Evolutionary conservation across 2,888 invertebrate genomes (phyloP).

Genomic region (Corbicula japonica): DNA sequence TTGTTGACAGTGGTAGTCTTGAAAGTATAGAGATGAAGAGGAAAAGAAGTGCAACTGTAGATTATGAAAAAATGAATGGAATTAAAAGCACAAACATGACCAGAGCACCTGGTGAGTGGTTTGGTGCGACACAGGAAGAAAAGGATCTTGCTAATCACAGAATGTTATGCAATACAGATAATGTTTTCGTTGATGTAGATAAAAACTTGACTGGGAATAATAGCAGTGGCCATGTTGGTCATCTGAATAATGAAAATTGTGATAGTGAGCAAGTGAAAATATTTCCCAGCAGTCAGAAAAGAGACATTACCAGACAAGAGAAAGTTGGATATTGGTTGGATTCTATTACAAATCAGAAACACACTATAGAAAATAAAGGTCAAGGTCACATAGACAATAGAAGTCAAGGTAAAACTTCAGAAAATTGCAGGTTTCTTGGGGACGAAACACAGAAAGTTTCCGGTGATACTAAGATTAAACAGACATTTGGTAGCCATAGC

Average conservation of each 20-base stretch:
- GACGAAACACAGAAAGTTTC: too few species aligned
- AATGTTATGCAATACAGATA: slow-evolving; percentile 6
- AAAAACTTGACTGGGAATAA: too few species aligned
- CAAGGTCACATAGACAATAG: not conserved
- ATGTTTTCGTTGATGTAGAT: not conserved
- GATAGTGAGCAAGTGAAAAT: slow-evolving; percentile 41
- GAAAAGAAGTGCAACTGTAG: slow-evolving; percentile 2
- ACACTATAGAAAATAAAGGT: not conserved
- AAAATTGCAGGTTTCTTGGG: too few species aligned
- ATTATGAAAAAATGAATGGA: slow-evolving; percentile 33
- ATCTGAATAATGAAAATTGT: slow-evolving; percentile 12
- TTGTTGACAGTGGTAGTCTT: not conserved
- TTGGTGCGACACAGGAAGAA: not conserved
- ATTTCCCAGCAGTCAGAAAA: slow-evolving; percentile 34
- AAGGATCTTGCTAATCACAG: not conserved
- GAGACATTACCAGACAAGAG: slow-evolving; percentile 52
- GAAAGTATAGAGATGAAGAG: not conserved
- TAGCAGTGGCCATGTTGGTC: not conserved
- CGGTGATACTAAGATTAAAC: not conserved
- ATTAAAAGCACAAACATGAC: not conserved
- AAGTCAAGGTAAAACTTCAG: too few species aligned
- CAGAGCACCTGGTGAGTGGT: not conserved
- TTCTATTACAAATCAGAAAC: slow-evolving; percentile 47
- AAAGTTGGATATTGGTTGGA: slow-evolving; percentile 64
- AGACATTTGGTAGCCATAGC: slow-evolving; percentile 5